A percentile compares a stretch with the other conserved stretches of the same genome.
These are phyloP conservation scores for Troides aeacus DNA, from an alignment of 2,888 invertebrate genomes.

Conservation along the genomic window DNA sequence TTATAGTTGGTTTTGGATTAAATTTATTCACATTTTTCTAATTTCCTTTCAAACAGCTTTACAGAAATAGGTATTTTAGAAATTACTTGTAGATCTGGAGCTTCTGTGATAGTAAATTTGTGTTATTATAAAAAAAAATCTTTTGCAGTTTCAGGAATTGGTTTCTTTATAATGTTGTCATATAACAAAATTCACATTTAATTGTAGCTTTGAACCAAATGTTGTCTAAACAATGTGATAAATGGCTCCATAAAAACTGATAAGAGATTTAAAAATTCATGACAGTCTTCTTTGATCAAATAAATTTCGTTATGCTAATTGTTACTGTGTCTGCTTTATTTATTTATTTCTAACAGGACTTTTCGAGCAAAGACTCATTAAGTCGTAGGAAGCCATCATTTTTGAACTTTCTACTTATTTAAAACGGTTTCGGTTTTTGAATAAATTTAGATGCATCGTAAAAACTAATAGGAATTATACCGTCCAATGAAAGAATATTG, in stretches of 20 bases:
- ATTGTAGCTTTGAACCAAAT: neutral
- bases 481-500: conserved; percentile 7
- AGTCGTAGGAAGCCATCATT: conserved; percentile 3
- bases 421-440: conserved; percentile 19
- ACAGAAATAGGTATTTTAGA: too few species aligned
- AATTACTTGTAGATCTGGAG: too few species aligned
- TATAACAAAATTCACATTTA: neutral
- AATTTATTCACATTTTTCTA: too few species aligned
- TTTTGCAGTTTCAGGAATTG: neutral
- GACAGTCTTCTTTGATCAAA: neutral
- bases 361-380: neutral
- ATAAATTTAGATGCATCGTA: conserved; percentile 24
- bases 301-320: conserved; percentile 18
- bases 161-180: neutral
- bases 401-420: conserved; percentile 5
- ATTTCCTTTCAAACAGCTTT: too few species aligned
- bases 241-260: neutral
- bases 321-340: conserved; percentile 7
- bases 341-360: conserved; percentile 22
- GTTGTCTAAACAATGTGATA: neutral
- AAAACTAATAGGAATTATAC: conserved; percentile 15
- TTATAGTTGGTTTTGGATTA: too few species aligned
- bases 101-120: too few species aligned
- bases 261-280: neutral
- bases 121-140: too few species aligned